Evolutionary conservation across 2,113 vertebrate species (phyloP).

Genomic region (Xiphorhynchus elegans): DNA sequence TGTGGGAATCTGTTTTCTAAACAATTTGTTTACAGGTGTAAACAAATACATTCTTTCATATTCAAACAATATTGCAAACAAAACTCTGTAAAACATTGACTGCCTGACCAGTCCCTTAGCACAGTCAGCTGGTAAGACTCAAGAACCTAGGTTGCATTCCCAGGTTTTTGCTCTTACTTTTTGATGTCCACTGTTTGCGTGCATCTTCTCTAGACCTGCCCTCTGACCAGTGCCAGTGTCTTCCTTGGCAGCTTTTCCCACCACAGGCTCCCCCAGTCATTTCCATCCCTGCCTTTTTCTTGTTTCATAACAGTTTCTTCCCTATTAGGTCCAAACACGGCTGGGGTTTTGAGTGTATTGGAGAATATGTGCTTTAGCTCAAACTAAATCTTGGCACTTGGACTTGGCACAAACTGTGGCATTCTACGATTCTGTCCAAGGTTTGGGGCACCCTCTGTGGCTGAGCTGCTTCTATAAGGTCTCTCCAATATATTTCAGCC

Average conservation of each 20-base stretch:
- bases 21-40: background rate
- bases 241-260: background rate
- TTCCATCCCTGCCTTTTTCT: background rate
- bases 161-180: background rate
- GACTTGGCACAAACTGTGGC: background rate
- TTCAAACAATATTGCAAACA: background rate
- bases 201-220: background rate
- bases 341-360: background rate
- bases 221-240: background rate
- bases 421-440: background rate
- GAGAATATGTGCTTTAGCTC: conserved; percentile 3
- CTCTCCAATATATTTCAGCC: background rate
- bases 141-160: background rate
- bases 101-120: background rate
- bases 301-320: background rate
- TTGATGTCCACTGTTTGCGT: background rate
- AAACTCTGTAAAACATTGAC: background rate
- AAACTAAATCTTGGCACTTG: background rate
- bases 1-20: background rate
- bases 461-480: background rate
- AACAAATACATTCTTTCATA: background rate
- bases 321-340: background rate
- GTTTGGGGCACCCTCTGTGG: background rate
- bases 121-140: background rate
- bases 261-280: background rate